phyloP scores from a whole-genome alignment of 2,888 invertebrate genomes.

The Arenicola marina region DNA sequence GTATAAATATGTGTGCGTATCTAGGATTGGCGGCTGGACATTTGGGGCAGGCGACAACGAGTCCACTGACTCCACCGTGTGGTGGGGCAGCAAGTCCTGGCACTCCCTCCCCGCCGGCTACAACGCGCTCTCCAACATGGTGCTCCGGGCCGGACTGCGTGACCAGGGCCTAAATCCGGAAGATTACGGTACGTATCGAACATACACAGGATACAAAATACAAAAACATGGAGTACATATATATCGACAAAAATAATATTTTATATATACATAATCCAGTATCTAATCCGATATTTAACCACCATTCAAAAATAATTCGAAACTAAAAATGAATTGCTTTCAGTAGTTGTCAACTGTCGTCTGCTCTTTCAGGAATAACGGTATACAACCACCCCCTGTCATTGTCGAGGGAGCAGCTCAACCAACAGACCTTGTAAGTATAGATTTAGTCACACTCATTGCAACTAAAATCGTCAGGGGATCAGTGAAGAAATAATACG shows the following conservation, averaged over 20 bases:
- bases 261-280: no score
- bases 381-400: slow-evolving; percentile 59
- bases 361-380: slow-evolving; percentile 48
- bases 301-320: neutral
- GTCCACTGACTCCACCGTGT: slow-evolving; percentile 64
- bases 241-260: neutral
- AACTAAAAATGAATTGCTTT: no score
- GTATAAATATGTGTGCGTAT: neutral
- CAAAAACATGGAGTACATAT: neutral
- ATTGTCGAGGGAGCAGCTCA: slow-evolving; percentile 49
- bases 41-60: neutral
- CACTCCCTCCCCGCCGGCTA: slow-evolving; percentile 76
- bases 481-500: no score
- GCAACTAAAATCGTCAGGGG: no score
- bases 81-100: slow-evolving; percentile 92
- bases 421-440: slow-evolving; percentile 1
- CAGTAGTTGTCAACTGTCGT: neutral
- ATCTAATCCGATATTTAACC: neutral
- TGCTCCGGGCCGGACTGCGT: slow-evolving; percentile 57
- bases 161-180: neutral
- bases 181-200: slow-evolving; percentile 5
- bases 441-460: neutral
- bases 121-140: slow-evolving; percentile 68
- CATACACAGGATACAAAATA: neutral
- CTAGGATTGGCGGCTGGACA: slow-evolving; percentile 9